Conservation (phyloP, 2,888 invertebrate genomes). For the Cactoblastis cactorum region DNA sequence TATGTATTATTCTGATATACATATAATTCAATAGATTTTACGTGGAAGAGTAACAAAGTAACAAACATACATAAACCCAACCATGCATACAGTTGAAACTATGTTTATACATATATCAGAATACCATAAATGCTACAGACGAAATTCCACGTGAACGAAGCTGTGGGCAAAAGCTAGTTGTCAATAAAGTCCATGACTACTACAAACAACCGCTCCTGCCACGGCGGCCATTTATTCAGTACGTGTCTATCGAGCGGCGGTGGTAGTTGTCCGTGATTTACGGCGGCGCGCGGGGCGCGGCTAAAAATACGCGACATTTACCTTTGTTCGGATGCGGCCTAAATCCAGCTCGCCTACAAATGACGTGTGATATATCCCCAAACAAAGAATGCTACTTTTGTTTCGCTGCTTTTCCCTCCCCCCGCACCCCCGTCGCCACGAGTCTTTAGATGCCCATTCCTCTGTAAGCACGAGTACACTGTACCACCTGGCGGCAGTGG, state of each 20-base stretch:
- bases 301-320: constrained; percentile 59
- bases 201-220: not conserved
- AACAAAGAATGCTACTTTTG: constrained; percentile 46
- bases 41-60: no score
- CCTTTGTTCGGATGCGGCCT: constrained; percentile 46
- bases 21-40: no score
- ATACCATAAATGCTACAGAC: no score
- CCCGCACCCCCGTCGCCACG: constrained; percentile 14
- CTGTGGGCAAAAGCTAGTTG: not conserved
- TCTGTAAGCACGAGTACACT: constrained; percentile 19
- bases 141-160: no score
- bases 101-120: no score
- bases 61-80: no score
- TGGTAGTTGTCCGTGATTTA: constrained; percentile 31
- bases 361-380: constrained; percentile 50
- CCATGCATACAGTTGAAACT: no score
- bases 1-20: no score
- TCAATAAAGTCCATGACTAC: not conserved
- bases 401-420: constrained; percentile 24
- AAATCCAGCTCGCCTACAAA: constrained; percentile 30
- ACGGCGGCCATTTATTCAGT: constrained; percentile 7
- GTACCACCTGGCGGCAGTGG: no score
- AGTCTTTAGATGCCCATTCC: constrained; percentile 40
- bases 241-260: constrained; percentile 11
- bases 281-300: constrained; percentile 33